Conservation (phyloP, 2,888 invertebrate genomes). For the Polydrusus pterygomalis region DNA sequence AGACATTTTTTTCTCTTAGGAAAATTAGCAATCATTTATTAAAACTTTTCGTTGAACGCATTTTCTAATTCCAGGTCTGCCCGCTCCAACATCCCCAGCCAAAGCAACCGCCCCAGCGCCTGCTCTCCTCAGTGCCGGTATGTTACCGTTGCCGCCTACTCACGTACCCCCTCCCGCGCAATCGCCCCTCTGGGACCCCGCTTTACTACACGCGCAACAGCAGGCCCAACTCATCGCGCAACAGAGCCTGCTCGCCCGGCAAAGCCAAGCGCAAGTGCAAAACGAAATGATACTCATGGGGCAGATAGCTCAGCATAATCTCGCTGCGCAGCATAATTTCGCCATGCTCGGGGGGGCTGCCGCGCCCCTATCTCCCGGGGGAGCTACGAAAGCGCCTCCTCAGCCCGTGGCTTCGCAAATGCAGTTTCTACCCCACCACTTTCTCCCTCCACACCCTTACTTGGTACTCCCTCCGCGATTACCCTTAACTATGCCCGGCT, state of each 20-base stretch:
- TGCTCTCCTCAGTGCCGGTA: constrained; percentile 79
- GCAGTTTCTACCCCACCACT: constrained; percentile 37
- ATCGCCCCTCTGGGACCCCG: constrained; percentile 69
- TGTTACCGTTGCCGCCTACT: constrained; percentile 75
- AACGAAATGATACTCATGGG: constrained; percentile 71
- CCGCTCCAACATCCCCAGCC: constrained; percentile 77
- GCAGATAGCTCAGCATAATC: constrained; percentile 64
- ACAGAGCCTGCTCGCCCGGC: constrained; percentile 80
- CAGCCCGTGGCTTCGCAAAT: constrained; percentile 20
- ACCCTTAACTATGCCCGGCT: constrained; percentile 39
- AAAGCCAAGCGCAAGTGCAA: constrained; percentile 73
- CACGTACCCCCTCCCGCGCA: constrained; percentile 68
- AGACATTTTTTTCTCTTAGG: no score
- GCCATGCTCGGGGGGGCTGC: constrained; percentile 68
- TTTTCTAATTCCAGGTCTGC: constrained; percentile 72
- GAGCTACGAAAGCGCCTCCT: constrained; percentile 55
- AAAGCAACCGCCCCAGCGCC: constrained; percentile 74
- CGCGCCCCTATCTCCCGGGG: constrained; percentile 62
- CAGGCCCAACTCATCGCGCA: constrained; percentile 80
- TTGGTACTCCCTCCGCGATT: constrained; percentile 47
- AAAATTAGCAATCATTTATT: no score
- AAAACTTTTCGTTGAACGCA: no score
- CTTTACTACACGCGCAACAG: constrained; percentile 73
- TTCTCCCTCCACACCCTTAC: constrained; percentile 39
- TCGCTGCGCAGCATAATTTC: constrained; percentile 67